Percentiles rank a stretch among this genome's conserved stretches.
These are phyloP conservation scores for Eucera pruinosa DNA, from an alignment of 2,888 invertebrate species.

Conservation along the genomic window DNA sequence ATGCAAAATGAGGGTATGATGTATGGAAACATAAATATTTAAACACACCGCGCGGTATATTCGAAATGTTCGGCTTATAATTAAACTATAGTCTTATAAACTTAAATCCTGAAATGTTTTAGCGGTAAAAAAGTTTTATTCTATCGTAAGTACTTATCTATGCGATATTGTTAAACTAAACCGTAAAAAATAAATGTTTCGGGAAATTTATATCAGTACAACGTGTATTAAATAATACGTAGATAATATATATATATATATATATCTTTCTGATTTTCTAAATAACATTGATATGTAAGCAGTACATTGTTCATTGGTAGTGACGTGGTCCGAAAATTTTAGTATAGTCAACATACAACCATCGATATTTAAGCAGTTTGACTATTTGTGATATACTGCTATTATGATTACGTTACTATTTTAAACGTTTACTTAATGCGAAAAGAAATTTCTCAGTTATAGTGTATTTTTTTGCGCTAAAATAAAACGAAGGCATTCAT, in stretches of 20 bases:
- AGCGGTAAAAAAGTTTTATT: conserved; percentile 43
- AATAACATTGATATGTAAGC: conserved; percentile 36
- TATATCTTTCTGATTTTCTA: conserved; percentile 8
- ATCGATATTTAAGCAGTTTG: conserved; percentile 32
- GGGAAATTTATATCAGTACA: conserved; percentile 8
- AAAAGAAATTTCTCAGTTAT: background rate
- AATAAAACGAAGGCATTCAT: conserved; percentile 12
- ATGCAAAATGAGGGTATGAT: conserved; percentile 19
- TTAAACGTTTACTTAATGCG: conserved; percentile 28
- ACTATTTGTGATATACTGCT: conserved; percentile 24
- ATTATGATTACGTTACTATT: conserved; percentile 24
- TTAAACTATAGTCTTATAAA: conserved; percentile 37
- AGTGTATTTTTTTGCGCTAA: background rate
- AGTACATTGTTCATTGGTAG: conserved; percentile 26
- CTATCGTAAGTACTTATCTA: conserved; percentile 40
- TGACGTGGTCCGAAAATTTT: conserved; percentile 3
- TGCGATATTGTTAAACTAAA: conserved; percentile 35
- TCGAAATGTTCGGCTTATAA: conserved; percentile 27
- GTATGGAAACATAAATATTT: conserved; percentile 16
- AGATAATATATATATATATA: conserved; percentile 16
- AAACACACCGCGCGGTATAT: conserved; percentile 20
- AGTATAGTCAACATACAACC: conserved; percentile 24
- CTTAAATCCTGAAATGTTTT: conserved; percentile 30
- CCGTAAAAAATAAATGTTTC: conserved; percentile 41
- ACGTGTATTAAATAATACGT: conserved; percentile 30